Conservation (phyloP, 2,888 invertebrate genomes). For the Caenorhabditis doughertyi region DNA sequence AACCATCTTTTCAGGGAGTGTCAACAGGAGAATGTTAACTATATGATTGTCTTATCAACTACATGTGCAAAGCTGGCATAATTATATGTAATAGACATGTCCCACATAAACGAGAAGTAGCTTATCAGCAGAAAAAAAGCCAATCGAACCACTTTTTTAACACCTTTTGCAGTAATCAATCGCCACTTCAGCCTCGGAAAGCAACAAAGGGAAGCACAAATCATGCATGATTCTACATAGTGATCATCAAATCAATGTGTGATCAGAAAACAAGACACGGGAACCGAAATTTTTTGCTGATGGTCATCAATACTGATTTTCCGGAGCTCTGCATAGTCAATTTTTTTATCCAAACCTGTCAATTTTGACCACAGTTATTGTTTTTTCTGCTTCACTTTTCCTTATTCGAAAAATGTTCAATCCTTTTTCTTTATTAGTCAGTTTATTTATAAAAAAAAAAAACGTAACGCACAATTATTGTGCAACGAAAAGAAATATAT, state of each 20-base stretch:
- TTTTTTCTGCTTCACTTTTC: background rate
- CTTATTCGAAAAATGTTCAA: background rate
- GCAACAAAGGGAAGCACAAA: conserved; percentile 28
- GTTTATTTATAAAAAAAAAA: background rate
- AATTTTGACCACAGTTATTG: no score
- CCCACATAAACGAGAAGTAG: conserved; percentile 37
- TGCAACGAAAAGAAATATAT: background rate
- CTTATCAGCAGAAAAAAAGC: conserved; percentile 31
- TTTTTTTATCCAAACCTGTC: no score
- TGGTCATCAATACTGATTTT: no score
- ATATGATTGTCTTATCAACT: conserved; percentile 57
- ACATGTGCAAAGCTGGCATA: conserved; percentile 59
- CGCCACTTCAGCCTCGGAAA: background rate
- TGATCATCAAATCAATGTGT: no score
- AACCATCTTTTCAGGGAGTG: conserved; percentile 27
- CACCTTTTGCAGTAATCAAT: conserved; percentile 40
- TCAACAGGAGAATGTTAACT: conserved; percentile 56
- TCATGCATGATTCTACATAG: no score
- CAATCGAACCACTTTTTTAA: conserved; percentile 53
- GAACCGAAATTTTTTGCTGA: no score
- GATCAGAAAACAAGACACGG: background rate
- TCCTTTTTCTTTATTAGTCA: background rate
- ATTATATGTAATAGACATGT: conserved; percentile 59
- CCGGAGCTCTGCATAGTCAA: no score
- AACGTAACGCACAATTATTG: conserved; percentile 13